Evolutionary conservation across 2,888 invertebrate species (phyloP).

Genomic region (Apodemia zela): DNA sequence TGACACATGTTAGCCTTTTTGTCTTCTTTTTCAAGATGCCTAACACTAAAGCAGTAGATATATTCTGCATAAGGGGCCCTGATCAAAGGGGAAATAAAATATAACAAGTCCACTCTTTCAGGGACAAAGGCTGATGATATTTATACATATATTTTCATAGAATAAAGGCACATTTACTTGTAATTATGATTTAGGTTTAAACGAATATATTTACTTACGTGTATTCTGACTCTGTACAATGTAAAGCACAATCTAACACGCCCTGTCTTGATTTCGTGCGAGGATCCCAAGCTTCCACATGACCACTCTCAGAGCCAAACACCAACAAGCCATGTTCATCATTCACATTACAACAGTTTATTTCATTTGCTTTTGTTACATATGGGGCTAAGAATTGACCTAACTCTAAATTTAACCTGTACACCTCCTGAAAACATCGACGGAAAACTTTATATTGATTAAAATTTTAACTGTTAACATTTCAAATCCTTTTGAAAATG

Average conservation of each 20-base stretch:
- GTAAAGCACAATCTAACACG: constrained; percentile 90
- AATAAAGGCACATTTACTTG: no score
- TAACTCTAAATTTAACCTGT: constrained; percentile 95
- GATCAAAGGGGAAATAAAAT: no score
- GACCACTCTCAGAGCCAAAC: constrained; percentile 94
- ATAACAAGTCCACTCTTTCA: no score
- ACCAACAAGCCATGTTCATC: constrained; percentile 92
- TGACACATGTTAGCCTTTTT: no score
- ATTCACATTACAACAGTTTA: constrained; percentile 93
- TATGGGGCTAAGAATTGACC: constrained; percentile 96
- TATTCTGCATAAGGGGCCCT: no score
- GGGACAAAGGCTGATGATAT: no score
- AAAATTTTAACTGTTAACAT: not conserved
- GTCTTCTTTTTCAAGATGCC: no score
- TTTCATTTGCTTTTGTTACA: constrained; percentile 85
- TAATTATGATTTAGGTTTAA: not conserved
- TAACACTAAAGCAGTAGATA: no score
- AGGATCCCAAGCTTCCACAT: constrained; percentile 98
- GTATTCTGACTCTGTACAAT: constrained; percentile 76
- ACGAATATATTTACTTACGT: constrained; percentile 43
- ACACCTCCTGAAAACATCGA: constrained; percentile 87
- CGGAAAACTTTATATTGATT: not conserved
- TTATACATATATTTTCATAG: no score
- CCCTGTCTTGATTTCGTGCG: constrained; percentile 88
- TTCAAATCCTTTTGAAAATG: not conserved